Base-by-base conservation (phyloP, 2,113 vertebrate genomes). In the Ranitomeya imitator region DNA sequence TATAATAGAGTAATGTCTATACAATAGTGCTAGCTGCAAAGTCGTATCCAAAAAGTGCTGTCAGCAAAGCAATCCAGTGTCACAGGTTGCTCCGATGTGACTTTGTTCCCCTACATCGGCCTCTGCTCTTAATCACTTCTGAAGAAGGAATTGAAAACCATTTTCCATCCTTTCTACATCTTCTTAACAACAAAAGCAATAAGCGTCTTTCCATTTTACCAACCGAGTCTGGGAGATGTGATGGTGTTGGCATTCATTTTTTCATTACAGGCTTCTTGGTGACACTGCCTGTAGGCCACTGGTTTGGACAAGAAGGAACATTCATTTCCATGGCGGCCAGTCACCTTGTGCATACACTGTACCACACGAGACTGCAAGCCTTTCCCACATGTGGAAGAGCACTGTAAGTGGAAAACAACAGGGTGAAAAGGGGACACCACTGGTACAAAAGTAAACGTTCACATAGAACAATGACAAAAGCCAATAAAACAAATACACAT, bases 281-380 rank as follows among this genome's bases (percentile, higher is more conserved):
- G 96, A 91, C 98, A 99, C 90, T 97, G 96, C 55, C 95, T 93
- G 93, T 99, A 99, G 81, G 97, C 96, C 0, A 96, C 94, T 0
- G 97, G 98, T 89, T 97, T 98, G 15, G 93, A 91, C 16, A 94
- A 92, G 13, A 92, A 74, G 0, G 96, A 95, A 60, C 98, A 99
- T 90, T 98, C 96, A 0, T 90, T 97, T 88, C 98, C 97, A 0
- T 99, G 98, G 78, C 98, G 98, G 81, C 98, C 98, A 0, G 97
- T 99, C 79, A 98, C 95, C 86, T 94, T 96, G 93, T 99, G 98
- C 98, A 99, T 99, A 86, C 98, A 99, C 89, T 99, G 98, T 52
- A 99, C 98, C 92, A 99, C 98, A 0, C 98, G 94, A 1, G 98
- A 99, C 93, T 99, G 98, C 63, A 99, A 95, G 12, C 98, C 97